Percentiles rank a stretch among this genome's conserved stretches.
These are phyloP conservation scores for Neodiprion lecontei DNA, from an alignment of 1,140 invertebrate species.

Conservation along the genomic window DNA sequence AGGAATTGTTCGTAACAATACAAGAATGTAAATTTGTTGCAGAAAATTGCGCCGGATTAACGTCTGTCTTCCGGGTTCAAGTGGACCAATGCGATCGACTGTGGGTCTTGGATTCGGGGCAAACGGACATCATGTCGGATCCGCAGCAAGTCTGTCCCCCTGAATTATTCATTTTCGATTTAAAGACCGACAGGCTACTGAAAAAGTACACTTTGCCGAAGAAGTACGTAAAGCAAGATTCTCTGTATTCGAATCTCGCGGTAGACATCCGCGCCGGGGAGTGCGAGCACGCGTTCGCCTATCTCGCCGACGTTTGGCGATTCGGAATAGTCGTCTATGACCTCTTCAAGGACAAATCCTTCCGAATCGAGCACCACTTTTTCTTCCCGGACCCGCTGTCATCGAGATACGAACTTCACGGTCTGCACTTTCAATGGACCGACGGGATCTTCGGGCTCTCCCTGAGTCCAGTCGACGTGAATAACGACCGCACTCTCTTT, in stretches of 20 bases:
- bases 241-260: conserved; percentile 76
- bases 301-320: conserved; percentile 79
- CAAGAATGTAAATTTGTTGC: conserved; percentile 20
- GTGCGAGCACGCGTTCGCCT: conserved; percentile 73
- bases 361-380: conserved; percentile 75
- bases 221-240: conserved; percentile 73
- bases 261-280: conserved; percentile 70
- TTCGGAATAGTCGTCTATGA: conserved; percentile 76
- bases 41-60: conserved; percentile 69
- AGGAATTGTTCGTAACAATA: not conserved
- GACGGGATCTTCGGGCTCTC: conserved; percentile 83
- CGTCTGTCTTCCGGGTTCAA: conserved; percentile 79
- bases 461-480: conserved; percentile 66
- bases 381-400: conserved; percentile 81
- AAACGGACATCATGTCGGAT: conserved; percentile 73
- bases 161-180: conserved; percentile 76
- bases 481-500: conserved; percentile 69
- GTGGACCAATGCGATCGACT: conserved; percentile 74
- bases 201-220: conserved; percentile 69
- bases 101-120: conserved; percentile 81
- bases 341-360: conserved; percentile 70
- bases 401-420: conserved; percentile 70
- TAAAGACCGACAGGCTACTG: conserved; percentile 69
- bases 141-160: conserved; percentile 75
- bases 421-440: conserved; percentile 79